Base-by-base conservation (phyloP, 2,797 vertebrate genomes). In the Amblyopsis hoosieri region DNA sequence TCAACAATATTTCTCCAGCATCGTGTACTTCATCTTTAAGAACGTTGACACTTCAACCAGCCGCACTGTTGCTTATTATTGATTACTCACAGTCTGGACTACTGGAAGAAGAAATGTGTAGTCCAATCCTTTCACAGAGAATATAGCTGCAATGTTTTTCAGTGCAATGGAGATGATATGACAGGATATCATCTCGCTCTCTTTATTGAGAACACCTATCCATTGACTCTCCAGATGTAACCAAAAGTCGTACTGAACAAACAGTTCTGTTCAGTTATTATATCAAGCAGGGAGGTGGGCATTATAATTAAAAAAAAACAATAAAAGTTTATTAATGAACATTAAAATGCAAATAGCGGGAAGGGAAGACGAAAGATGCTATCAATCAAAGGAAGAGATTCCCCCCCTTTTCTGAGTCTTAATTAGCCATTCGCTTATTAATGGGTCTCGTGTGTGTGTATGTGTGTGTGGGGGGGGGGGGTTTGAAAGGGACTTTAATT, bases 261-360 rank as follows among this genome's bases (percentile, higher is more conserved):
- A 88, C 85, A 74, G 67, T 65, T 73, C 57, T 73, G 60, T 85
- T 89, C 86, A 75, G 82, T 91, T 91, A 92, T 95, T 93, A 90
- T 92, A 88, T 89, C 94, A 96, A 93, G 90, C 91, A 93, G 94
- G 85, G 88, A 87, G 85, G 85, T 57, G 82, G 85, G 92, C 92
- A 92, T 95, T 95, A 94, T 96, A 96, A 97, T 98, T 96, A 97
- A 95, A 94, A 94, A 94, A 94, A 94, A 97, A 97, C 94, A 95
- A 98, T 99, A 97, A 98, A 98, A 97, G 94, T 97, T 97, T 98
- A 99, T 97, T 97, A 97, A 97, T 97, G 94, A 96, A 95, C 95
- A 97, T 98, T 97, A 97, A 98, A 98, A 96, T 96, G 94, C 91
- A 92, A 95, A 95, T 89, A 94, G 95, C 93, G 92, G 93, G 93